Evolutionary conservation across 2,888 invertebrate species (phyloP), one percentile per base, ranked within the genome.

Genomic region (Eristalinus aeneus): DNA sequence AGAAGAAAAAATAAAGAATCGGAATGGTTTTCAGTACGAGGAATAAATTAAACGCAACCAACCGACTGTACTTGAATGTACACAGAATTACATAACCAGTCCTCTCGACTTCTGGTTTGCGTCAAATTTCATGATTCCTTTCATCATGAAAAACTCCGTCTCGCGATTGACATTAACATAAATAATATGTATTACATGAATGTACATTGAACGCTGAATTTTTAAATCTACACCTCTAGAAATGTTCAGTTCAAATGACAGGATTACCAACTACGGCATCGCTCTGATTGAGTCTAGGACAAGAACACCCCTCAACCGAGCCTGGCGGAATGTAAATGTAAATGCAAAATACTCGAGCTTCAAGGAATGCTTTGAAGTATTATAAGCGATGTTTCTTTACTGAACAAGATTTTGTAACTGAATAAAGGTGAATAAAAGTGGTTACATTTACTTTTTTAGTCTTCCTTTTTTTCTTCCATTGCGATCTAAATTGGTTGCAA

Each of bases 111-210:
- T 60, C 36, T 20, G 32, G 20, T 31, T 23, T 64, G 2, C 27
- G 27, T 54, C 16, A 20, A n/a, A 12, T 54, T 27, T 39, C 56
- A 36, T 56, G 46, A 46, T 64, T 16, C 23, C 73, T 73, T 56
- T 54, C 36, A 74, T 74, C 54, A 56, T 74, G 27, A 31, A 39
- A 65, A 64, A 73, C 56, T 64, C 27, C 36, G 12, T 27, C 36
- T 9, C 64, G 8, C 46, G 16, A 46, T 46, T 8, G 74, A 36
- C 32, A 74, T 65, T 74, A 65, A 58, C 74, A 75, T 75, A 67
- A 74, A 65, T 31, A 58, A 74, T 67, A 58, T 64, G 56, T 16
- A 56, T 63, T 53, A 34, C 23, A 58, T 16, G 46, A 39, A 46
- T 39, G 34, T 56, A 46, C 11, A 58, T 60, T 39, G 12, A 8